Percentiles rank a stretch among this genome's conserved stretches.
Evolutionary conservation across 2,888 invertebrate genomes (phyloP).

Genomic region (Crossocerus cetratus): DNA sequence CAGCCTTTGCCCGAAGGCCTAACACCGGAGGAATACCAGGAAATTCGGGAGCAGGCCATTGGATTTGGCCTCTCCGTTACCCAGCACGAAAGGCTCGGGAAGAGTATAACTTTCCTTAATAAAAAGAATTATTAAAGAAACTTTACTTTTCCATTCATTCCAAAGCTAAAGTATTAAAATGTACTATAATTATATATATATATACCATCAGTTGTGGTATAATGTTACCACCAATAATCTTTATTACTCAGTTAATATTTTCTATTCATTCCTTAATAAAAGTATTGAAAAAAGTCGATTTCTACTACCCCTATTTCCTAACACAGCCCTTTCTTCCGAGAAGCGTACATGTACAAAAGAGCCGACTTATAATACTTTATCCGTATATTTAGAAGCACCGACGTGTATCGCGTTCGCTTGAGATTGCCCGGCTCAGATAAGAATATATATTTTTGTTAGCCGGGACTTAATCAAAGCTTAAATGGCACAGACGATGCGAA

Average conservation of each 20-base stretch:
- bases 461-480: neutral
- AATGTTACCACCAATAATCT: neutral
- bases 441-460: neutral
- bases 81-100: conserved; percentile 59
- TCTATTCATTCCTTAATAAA: conserved; percentile 10
- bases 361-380: neutral
- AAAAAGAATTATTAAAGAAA: conserved; percentile 38
- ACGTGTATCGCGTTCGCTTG: neutral
- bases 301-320: too few species aligned
- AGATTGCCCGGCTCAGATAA: neutral
- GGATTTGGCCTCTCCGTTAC: conserved; percentile 77
- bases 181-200: neutral
- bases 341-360: neutral
- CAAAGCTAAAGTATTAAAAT: neutral
- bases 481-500: conserved; percentile 5
- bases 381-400: too few species aligned
- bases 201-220: neutral
- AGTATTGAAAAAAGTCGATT: conserved; percentile 1
- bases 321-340: neutral
- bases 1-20: conserved; percentile 78
- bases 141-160: neutral
- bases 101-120: conserved; percentile 56
- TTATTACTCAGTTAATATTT: conserved; percentile 1
- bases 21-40: conserved; percentile 77
- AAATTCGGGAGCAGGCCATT: conserved; percentile 77